Evolutionary conservation across 2,888 invertebrate species (phyloP), one percentile per base, ranked within the genome.

Genomic region (Pristionchus maxplancki): DNA sequence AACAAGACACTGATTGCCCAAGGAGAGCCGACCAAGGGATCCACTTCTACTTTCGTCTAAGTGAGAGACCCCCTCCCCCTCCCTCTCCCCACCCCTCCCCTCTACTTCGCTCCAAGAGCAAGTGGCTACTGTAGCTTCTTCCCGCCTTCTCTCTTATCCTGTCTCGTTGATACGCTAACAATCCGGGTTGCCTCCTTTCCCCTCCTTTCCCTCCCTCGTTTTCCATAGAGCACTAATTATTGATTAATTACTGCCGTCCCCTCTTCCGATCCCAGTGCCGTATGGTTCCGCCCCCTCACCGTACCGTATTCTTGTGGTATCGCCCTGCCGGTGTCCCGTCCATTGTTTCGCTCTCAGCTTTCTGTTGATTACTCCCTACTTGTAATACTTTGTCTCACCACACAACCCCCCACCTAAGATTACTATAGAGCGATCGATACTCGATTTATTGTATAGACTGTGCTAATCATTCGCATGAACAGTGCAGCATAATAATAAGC

Each of bases 1-100:
- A 93, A 93, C 88, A 92, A 92, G 90, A 93, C 91, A 34, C 86
- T 93, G 81, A 90, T 92, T 87, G 91, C 93, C 40, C 92, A 91
- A 15, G 92, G 92, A 81, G 87, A 90, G 71, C 91, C 93, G 34
- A 91, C 91, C 87, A 91, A 92, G 88, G 93, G 92, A 89, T 89
- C 89, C 74, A 92, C 93, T 24, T 91, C 91, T 50, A 93, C 93
- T n/a, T 93, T 93, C 87, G 93, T 93, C 83, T 93, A 74, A 44
- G 4, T 24, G 50, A 24, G n/a, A 13, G 31, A 28, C 8, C 28
- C 2, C 48, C 40, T 28, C 11, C 6, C 8, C 11, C 50, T n/a
- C 82, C 50, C 81, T 31, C 74, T n/a, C 50, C 84, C 31, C 67
- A 4, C 31, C 24, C 71, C 20, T 37, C 86, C 44, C 34, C 74